Evolutionary conservation across 2,888 invertebrate genomes (phyloP), one percentile per base, ranked within the genome.

Genomic region (Synanthedon tipuliformis): DNA sequence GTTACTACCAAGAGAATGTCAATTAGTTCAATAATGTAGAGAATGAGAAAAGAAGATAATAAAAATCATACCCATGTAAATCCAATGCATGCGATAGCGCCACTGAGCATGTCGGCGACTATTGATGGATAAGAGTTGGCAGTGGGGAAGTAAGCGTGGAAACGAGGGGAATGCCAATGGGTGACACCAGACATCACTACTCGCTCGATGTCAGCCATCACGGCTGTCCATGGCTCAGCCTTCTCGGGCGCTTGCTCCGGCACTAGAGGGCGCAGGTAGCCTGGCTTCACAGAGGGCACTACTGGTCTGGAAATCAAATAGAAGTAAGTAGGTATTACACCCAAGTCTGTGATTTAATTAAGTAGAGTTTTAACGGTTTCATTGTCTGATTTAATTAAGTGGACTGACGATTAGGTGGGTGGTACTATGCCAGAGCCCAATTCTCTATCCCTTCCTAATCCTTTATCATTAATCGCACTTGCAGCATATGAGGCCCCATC

Each of bases 121-220:
- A 98, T 96, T 10, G 96, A 92, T 0, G 98, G 95, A 80, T 96
- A 98, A 0, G 97, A 97, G 81, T 95, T 95, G 27, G 94, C 97
- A 0, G 96, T 95, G 15, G 96, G 96, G 80, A 95, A 97, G 83
- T 98, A 98, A 4, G 97, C 98, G 80, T 97, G 96, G 86, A 98
- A 98, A 70, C 94, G 91, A 7, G 98, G 98, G 53, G 95, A 96
- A 76, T 97, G 96, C 98, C 98, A 98, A 73, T 98, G 98, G 0
- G 98, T 98, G 53, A 97, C 96, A 51, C 99, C 99, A 0, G 98
- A 98, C 98, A 99, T 98, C 61, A 99, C 95, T 54, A 98, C 94
- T 53, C 93, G 89, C 76, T 99, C 98, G 57, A 99, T 91, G 75
- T 99, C 99, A 4, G 91, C 90, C 92, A 99, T 93, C 53, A 99